Conservation (phyloP, 92 coral and sea anemone species). For the Porites rus region DNA sequence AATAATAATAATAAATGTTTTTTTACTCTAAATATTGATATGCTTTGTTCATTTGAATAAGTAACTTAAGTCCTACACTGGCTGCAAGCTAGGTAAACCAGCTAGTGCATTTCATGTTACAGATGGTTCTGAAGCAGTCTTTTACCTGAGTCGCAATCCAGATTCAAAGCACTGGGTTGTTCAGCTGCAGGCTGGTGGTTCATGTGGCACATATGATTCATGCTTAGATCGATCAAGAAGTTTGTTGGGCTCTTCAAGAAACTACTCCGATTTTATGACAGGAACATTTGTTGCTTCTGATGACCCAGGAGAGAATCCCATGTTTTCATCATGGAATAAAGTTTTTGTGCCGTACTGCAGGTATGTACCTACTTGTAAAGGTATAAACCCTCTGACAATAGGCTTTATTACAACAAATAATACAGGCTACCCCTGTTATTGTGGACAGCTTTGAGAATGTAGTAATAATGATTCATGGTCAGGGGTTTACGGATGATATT, state of each 20-base stretch:
- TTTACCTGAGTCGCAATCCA: constrained; percentile 88
- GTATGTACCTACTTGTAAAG: constrained; percentile 34
- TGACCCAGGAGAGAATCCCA: constrained; percentile 92
- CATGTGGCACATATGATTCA: constrained; percentile 77
- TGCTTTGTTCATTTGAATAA: too few species aligned
- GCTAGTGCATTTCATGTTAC: not conserved
- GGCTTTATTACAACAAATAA: too few species aligned
- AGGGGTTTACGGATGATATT: too few species aligned
- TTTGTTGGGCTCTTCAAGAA: constrained; percentile 85
- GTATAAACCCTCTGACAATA: too few species aligned
- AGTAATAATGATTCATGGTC: too few species aligned
- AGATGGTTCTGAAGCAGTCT: constrained; percentile 98
- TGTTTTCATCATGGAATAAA: constrained; percentile 97
- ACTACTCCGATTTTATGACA: constrained; percentile 72
- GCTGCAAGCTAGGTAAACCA: too few species aligned
- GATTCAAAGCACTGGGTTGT: constrained; percentile 89
- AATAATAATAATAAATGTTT: too few species aligned
- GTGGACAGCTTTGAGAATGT: too few species aligned
- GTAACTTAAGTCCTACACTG: too few species aligned
- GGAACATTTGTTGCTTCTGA: constrained; percentile 93
- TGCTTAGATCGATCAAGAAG: constrained; percentile 88
- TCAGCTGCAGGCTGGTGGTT: constrained; percentile 98
- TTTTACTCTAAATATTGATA: too few species aligned
- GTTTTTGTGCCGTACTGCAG: constrained; percentile 98
- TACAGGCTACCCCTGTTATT: too few species aligned